A percentile compares a stretch with the other conserved stretches of the same genome.
Conservation (phyloP, 2,797 vertebrate genomes). For the Eulemur mongoz region DNA sequence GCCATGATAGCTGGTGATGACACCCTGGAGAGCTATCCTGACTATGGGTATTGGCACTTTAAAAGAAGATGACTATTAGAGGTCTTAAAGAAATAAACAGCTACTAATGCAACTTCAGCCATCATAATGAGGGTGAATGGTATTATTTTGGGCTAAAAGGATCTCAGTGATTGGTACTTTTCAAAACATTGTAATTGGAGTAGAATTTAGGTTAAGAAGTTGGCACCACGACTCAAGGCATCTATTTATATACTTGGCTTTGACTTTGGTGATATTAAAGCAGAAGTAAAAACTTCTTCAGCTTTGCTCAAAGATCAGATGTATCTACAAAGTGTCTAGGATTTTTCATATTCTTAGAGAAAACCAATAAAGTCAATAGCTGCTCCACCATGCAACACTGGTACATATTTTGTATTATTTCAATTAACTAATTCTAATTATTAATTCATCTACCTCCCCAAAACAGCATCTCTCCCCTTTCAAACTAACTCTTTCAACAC, state of each 20-base stretch:
- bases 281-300: not conserved
- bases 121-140: not conserved
- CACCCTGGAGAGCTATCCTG: not conserved
- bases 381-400: not conserved
- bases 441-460: not conserved
- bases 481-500: not conserved
- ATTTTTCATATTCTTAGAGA: conserved; percentile 20
- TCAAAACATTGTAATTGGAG: conserved; percentile 2
- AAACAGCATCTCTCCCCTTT: not conserved
- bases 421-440: conserved; percentile 22
- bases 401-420: not conserved
- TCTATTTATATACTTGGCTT: conserved; percentile 21
- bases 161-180: not conserved
- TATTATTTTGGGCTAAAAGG: not conserved
- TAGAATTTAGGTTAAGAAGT: not conserved
- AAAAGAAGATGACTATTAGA: not conserved
- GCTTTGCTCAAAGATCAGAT: conserved; percentile 20
- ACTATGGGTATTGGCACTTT: not conserved
- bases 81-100: not conserved
- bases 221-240: not conserved
- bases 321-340: not conserved
- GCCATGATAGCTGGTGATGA: not conserved
- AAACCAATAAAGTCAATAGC: not conserved
- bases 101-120: not conserved
- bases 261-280: not conserved